Base-by-base conservation (phyloP, 2,797 vertebrate species). In the Cynopterus sphinx region DNA sequence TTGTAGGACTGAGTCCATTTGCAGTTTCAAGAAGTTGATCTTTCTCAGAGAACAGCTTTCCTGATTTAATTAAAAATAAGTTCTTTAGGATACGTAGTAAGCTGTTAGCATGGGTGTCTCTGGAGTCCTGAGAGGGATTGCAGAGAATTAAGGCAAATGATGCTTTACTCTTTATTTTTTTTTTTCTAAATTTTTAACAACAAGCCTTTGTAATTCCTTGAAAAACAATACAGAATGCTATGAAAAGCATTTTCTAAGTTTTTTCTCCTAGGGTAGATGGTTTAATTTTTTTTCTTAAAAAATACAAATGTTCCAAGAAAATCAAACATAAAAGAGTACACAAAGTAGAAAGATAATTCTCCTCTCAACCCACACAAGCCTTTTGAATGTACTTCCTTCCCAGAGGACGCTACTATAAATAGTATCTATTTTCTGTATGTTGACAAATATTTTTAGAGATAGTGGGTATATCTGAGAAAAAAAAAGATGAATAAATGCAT, bases 161-260 rank as follows among this genome's bases (percentile, higher is more conserved):
- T 4, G 13, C 41, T 91, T 93, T 3, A 19, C 3, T 28, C 21
- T 65, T 57, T 19, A 59, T 73, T 15, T 33, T 28, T 49, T n/a
- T 39, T 43, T 49, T 49, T 16, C 49, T 49, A 49, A 31, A 21
- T 22, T 33, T 49, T 49, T 65, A 68, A 85, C 24, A 95, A n/a
- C 2, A 67, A 70, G 13, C 0, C n/a, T 91, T 89, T 86, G 13
- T n/a, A 51, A 70, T 84, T 74, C 86, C 39, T 16, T 49, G 49
- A 78, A 68, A 70, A 88, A 91, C 28, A 86, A 86, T 65, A 55
- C 83, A 75, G 31, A 49, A 51, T 61, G 15, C 43, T 85, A 89
- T 95, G 67, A 61, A 75, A 89, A 55, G 9, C 24, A 77, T 67
- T 93, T 95, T 88, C n/a, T 57, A n/a, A 63, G 36, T 36, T 59